phyloP scores from a whole-genome alignment of 2,797 vertebrate species.

The Poliocrania exsul region DNA sequence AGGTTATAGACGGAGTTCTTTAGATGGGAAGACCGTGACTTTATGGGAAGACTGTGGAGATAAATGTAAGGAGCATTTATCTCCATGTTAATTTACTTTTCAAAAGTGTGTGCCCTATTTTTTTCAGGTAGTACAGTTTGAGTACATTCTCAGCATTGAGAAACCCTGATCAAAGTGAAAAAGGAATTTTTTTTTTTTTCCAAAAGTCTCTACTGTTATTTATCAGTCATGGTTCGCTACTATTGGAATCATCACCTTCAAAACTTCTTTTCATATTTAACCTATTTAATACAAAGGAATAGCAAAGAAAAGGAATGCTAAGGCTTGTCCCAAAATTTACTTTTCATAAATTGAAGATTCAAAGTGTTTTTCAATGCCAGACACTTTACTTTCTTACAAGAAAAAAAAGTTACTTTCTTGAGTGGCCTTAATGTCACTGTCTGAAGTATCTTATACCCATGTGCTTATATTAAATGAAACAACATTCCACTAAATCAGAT shows the following conservation, averaged over 20 bases:
- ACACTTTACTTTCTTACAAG: not conserved
- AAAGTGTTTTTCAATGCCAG: not conserved
- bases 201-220: not conserved
- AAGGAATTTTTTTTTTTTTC: not conserved
- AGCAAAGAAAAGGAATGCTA: not conserved
- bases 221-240: not conserved
- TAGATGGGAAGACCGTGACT: not conserved
- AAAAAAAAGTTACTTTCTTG: not conserved
- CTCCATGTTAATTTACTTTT: not conserved
- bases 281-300: not conserved
- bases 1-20: not conserved
- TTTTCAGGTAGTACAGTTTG: not conserved
- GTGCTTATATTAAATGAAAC: slow-evolving; percentile 16
- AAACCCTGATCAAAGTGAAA: not conserved
- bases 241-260: not conserved
- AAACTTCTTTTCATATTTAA: not conserved
- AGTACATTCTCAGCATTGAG: not conserved
- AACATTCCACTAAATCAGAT: not conserved
- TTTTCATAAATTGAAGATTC: not conserved
- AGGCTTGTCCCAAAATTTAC: not conserved
- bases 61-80: slow-evolving; percentile 16
- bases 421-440: not conserved
- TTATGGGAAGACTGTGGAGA: no score
- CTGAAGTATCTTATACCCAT: not conserved
- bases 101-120: not conserved